A percentile compares a stretch with the other conserved stretches of the same genome.
phyloP scores from a whole-genome alignment of 2,797 vertebrate species.

The Synaphobranchus kaupii region DNA sequence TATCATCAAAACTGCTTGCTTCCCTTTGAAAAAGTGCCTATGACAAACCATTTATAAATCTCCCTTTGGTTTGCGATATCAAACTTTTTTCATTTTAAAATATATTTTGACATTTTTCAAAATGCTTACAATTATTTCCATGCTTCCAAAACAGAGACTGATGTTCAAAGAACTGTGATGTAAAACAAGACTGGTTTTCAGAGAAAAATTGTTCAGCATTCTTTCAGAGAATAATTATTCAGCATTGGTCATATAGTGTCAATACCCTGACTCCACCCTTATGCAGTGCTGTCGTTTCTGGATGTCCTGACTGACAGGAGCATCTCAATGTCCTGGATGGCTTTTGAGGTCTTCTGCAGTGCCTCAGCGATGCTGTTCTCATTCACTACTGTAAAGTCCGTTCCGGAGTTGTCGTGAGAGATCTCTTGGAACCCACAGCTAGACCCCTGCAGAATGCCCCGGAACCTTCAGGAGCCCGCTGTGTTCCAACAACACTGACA shows the following conservation, averaged over 20 bases:
- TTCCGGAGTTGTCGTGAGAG: constrained; percentile 2
- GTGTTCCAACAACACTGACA: constrained; percentile 68
- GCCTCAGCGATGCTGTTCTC: constrained; percentile 58
- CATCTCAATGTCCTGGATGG: constrained; percentile 70
- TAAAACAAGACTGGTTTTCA: neutral
- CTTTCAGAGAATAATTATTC: no score
- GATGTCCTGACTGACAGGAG: constrained; percentile 52
- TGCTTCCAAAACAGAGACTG: neutral
- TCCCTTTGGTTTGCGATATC: neutral
- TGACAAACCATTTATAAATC: neutral
- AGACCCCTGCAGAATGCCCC: constrained; percentile 5
- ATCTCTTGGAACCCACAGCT: constrained; percentile 3
- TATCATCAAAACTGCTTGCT: neutral
- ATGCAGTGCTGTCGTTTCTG: constrained; percentile 9
- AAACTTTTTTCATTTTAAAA: no score
- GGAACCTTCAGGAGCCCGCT: constrained; percentile 41
- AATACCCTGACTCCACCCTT: constrained; percentile 19
- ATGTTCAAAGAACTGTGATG: neutral
- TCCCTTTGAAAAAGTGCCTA: neutral
- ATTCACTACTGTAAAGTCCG: constrained; percentile 26
- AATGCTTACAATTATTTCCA: neutral
- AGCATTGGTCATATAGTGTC: neutral
- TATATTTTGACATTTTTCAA: neutral
- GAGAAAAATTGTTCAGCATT: neutral
- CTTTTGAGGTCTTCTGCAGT: constrained; percentile 66